Percentiles rank a stretch among this genome's conserved stretches.
These are phyloP conservation scores for Aphelenchoides fujianensis DNA, from an alignment of 1,140 invertebrate genomes.

Conservation along the genomic window DNA sequence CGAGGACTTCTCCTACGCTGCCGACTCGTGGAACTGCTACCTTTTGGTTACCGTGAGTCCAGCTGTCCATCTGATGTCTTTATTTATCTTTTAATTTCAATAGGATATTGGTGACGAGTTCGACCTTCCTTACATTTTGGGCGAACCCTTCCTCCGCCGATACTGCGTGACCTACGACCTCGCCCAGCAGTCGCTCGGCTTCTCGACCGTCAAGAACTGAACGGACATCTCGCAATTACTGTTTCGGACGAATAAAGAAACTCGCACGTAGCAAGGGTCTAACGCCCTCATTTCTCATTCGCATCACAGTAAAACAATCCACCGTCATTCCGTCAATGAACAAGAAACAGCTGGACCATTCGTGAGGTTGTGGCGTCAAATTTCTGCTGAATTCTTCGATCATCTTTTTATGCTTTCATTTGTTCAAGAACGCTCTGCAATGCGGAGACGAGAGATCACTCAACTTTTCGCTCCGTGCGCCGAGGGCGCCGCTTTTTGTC, in stretches of 20 bases:
- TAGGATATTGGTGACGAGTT: not conserved
- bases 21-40: not conserved
- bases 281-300: too few species aligned
- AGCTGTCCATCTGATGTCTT: not conserved
- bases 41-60: not conserved
- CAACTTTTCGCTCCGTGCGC: not conserved
- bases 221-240: too few species aligned
- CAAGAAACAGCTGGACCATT: too few species aligned
- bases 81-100: not conserved
- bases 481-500: not conserved
- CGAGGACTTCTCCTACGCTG: not conserved
- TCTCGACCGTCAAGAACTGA: constrained; percentile 1
- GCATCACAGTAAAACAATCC: too few species aligned
- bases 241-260: too few species aligned
- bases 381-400: not conserved
- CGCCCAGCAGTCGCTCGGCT: not conserved
- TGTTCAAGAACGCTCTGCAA: not conserved
- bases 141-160: not conserved
- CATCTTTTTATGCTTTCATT: not conserved
- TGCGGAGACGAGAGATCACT: not conserved
- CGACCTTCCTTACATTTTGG: not conserved
- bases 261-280: too few species aligned
- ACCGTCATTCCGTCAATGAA: too few species aligned
- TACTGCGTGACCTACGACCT: constrained; percentile 1
- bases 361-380: too few species aligned